Percentiles rank a stretch among this genome's conserved stretches.
Conservation (phyloP, 1,140 invertebrate genomes). For the Harpegnathos saltator region DNA sequence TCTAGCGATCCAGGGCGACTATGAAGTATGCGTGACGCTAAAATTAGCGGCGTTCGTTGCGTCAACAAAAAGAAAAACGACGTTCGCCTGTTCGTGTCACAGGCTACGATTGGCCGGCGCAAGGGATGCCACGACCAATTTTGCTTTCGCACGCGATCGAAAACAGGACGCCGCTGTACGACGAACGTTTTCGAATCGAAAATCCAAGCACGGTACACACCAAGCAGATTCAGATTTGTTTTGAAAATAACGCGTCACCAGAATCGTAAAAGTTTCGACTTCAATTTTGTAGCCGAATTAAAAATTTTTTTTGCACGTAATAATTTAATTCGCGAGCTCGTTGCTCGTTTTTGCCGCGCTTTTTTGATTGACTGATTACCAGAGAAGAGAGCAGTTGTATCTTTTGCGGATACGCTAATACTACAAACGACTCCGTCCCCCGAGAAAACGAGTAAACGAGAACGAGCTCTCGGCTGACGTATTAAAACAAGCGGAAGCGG, state of each 20-base stretch:
- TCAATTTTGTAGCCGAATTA: not conserved
- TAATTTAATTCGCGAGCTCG: too few relatives aligned
- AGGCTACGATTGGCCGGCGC: slow-evolving; percentile 63
- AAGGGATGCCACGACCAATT: slow-evolving; percentile 59
- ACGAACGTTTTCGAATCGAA: slow-evolving; percentile 13
- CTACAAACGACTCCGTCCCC: too few relatives aligned
- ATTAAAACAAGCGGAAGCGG: not conserved
- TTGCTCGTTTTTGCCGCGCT: too few relatives aligned
- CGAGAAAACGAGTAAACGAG: too few relatives aligned
- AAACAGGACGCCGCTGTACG: not conserved
- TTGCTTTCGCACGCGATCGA: slow-evolving; percentile 40
- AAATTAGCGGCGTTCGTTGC: slow-evolving; percentile 75
- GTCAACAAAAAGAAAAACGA: slow-evolving; percentile 78
- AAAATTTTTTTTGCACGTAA: too few relatives aligned
- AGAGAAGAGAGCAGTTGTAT: too few relatives aligned
- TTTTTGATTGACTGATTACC: too few relatives aligned
- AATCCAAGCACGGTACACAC: not conserved
- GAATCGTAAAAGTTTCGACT: not conserved
- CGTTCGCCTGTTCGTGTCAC: slow-evolving; percentile 71
- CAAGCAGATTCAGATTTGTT: not conserved
- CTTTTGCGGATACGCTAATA: not conserved
- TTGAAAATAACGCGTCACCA: not conserved
- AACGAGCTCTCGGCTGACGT: too few relatives aligned
- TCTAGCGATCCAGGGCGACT: slow-evolving; percentile 72
- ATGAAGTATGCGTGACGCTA: slow-evolving; percentile 73